These are phyloP conservation scores for Leptopilina syphax DNA, from an alignment of 2,888 invertebrate species.

Conservation along the genomic window DNA sequence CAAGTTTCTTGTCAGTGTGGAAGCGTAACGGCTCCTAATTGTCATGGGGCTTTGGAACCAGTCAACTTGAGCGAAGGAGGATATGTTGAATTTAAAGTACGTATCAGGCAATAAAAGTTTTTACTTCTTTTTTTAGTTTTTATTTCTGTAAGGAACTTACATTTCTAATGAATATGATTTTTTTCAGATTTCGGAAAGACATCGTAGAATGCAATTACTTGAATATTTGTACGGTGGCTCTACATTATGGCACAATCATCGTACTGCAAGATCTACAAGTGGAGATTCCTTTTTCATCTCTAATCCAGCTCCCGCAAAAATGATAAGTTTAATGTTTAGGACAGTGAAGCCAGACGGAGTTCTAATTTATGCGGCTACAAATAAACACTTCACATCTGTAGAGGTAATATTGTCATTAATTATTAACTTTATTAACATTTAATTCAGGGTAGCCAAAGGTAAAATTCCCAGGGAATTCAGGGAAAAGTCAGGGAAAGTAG, in stretches of 20 bases:
- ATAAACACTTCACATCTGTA: constrained; percentile 90
- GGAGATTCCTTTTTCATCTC: constrained; percentile 61
- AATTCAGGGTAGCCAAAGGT: too few relatives aligned
- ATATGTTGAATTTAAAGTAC: constrained; percentile 84
- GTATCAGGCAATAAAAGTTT: constrained; percentile 45
- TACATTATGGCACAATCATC: constrained; percentile 81
- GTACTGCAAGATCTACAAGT: constrained; percentile 60
- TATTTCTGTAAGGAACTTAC: too few relatives aligned
- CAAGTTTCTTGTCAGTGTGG: constrained; percentile 85
- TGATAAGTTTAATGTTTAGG: constrained; percentile 88
- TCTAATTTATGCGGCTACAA: constrained; percentile 91
- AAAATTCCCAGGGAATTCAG: too few relatives aligned
- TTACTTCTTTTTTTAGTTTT: neutral
- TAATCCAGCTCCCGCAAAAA: constrained; percentile 81
- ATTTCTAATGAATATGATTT: neutral
- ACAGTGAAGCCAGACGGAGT: constrained; percentile 88
- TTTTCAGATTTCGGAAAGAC: constrained; percentile 86
- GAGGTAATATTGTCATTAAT: constrained; percentile 77
- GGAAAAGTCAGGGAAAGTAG: too few relatives aligned
- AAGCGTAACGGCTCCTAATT: constrained; percentile 87
- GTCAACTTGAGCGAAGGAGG: constrained; percentile 88
- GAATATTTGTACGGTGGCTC: constrained; percentile 87
- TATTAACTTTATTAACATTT: neutral
- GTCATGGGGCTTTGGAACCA: constrained; percentile 87
- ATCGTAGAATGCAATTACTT: constrained; percentile 90